Conservation (phyloP, 2,113 vertebrate species). For the Sylvietta virens region DNA sequence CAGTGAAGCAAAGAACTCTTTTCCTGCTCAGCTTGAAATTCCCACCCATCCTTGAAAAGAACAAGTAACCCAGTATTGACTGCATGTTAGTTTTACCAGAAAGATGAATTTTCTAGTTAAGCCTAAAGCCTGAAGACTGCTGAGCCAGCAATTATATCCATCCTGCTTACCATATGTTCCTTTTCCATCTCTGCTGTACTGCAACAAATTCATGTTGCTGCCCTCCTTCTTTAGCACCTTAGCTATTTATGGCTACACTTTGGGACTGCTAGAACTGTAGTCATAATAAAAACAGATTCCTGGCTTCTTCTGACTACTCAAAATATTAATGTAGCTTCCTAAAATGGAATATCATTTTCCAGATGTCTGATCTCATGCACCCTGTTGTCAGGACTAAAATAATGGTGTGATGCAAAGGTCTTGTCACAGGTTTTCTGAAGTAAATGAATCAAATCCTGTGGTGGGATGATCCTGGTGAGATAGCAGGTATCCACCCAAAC, state of each 20-base stretch:
- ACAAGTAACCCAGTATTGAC: background rate
- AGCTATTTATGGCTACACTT: background rate
- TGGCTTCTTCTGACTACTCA: background rate
- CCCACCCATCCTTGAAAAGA: background rate
- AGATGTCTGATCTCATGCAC: background rate
- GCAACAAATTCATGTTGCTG: background rate
- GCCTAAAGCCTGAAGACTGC: background rate
- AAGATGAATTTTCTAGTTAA: background rate
- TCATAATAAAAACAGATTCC: background rate
- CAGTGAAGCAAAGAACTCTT: background rate
- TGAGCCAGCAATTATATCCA: background rate
- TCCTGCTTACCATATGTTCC: background rate
- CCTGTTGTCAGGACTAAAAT: background rate
- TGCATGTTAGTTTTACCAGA: background rate
- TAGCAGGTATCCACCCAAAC: background rate
- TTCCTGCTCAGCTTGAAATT: background rate
- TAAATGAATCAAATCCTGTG: background rate
- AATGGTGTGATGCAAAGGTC: rapidly evolving
- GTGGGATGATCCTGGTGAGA: background rate
- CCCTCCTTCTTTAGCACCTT: background rate
- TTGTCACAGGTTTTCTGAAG: rapidly evolving
- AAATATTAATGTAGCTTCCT: background rate
- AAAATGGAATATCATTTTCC: background rate
- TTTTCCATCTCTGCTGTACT: background rate
- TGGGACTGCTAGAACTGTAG: background rate